These are phyloP conservation scores for Caenorhabditis plicata DNA, from an alignment of 2,888 invertebrate species.

Conservation along the genomic window DNA sequence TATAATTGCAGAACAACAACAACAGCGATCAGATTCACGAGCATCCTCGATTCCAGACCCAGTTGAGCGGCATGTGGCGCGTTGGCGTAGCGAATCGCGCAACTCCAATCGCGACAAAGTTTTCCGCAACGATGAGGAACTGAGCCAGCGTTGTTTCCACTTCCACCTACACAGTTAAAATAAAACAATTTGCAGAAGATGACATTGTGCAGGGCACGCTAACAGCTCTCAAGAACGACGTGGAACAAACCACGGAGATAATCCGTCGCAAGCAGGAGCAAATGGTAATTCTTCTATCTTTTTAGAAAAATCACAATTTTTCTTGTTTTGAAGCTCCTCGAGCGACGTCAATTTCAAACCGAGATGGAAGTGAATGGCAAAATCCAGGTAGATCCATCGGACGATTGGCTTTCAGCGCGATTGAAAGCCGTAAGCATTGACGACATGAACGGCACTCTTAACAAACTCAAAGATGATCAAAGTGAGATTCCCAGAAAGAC, in stretches of 20 bases:
- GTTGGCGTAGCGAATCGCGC: slow-evolving; percentile 41
- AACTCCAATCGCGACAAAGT: slow-evolving; percentile 36
- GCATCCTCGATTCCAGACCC: slow-evolving; percentile 48
- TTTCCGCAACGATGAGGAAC: slow-evolving; percentile 42
- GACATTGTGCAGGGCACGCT: slow-evolving; percentile 57
- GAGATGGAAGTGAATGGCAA: slow-evolving; percentile 62
- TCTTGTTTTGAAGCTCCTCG: too few species aligned
- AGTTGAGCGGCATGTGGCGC: slow-evolving; percentile 38
- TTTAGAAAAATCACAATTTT: too few species aligned
- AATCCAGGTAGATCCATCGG: slow-evolving; percentile 56
- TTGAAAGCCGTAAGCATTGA: slow-evolving; percentile 58
- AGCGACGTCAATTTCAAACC: slow-evolving; percentile 58
- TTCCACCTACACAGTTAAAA: not conserved
- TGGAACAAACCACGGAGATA: slow-evolving; percentile 62
- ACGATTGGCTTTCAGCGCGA: slow-evolving; percentile 59
- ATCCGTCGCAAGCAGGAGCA: slow-evolving; percentile 59
- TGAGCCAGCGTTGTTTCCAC: slow-evolving; percentile 27
- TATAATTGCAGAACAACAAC: not conserved
- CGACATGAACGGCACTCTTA: slow-evolving; percentile 59
- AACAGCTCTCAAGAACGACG: slow-evolving; percentile 56
- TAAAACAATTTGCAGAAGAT: slow-evolving; percentile 44
- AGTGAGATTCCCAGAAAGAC: too few species aligned
- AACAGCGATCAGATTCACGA: slow-evolving; percentile 40
- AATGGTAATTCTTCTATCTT: slow-evolving; percentile 29
- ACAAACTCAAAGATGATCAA: slow-evolving; percentile 57